These are phyloP conservation scores for Myrmophylax atrothorax DNA, from an alignment of 2,113 vertebrate genomes.

Conservation along the genomic window DNA sequence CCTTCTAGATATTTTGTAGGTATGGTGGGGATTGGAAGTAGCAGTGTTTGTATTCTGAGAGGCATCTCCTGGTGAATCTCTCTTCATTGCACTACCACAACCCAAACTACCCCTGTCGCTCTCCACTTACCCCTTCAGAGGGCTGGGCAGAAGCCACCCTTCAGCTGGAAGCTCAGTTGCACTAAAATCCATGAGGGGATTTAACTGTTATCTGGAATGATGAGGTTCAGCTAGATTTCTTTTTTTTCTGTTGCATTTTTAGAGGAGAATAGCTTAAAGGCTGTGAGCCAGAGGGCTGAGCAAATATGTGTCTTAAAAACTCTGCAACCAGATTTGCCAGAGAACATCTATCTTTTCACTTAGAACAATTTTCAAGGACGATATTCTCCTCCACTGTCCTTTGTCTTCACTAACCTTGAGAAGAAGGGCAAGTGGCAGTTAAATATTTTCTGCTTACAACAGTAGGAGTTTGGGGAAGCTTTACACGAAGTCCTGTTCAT, in stretches of 20 bases:
- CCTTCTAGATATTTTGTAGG: not conserved
- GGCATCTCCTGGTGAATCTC: not conserved
- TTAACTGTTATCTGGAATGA: not conserved
- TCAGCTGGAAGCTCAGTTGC: not conserved
- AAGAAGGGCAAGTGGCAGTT: not conserved
- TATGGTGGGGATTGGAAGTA: not conserved
- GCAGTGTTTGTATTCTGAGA: not conserved
- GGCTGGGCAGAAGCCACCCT: not conserved
- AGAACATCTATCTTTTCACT: not conserved
- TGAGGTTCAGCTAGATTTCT: not conserved
- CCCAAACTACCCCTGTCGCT: accelerated
- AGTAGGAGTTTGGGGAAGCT: not conserved
- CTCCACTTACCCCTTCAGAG: not conserved
- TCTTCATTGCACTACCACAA: not conserved
- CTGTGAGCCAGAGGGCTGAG: not conserved
- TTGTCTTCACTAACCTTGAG: not conserved
- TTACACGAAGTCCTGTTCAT: not conserved
- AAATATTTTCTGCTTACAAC: not conserved
- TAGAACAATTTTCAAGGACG: not conserved
- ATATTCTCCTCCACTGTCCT: not conserved
- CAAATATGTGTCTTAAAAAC: not conserved
- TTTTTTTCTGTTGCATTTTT: not conserved
- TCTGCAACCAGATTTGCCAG: not conserved
- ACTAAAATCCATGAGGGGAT: not conserved
- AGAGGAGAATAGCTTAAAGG: not conserved